Evolutionary conservation across 2,888 invertebrate genomes (phyloP), one percentile per base, ranked within the genome.

Genomic region (Noctua janthe): DNA sequence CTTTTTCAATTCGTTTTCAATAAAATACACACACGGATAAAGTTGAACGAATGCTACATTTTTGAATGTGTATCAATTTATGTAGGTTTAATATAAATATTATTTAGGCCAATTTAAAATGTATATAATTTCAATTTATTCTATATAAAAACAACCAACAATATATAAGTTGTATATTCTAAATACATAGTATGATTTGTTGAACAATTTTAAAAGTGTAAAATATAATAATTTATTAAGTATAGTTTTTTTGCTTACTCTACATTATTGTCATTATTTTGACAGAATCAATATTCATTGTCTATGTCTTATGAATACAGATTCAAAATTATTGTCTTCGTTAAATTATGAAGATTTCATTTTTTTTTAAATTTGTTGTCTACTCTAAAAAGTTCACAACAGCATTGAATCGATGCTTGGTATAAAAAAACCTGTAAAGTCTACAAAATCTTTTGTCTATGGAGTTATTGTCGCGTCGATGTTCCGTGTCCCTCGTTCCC

Each of bases 201-300:
- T 76, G 10, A 86, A 83, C n/a, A 77, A 79, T 87, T 81, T 74
- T 35, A 86, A 82, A 80, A 83, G 35, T 86, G 78, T 81, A 80
- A 71, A 79, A 74, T 80, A 81, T 71, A 67, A 66, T 70, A 51
- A 64, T 69, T 8, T 43, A 43, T 43, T 39, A 75, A 35, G 35
- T 72, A 73, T 78, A 66, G 29, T 74, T 29, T 78, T 81, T 88
- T 80, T 86, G 87, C 86, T 70, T 74, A 87, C 70, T 64, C 86
- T 89, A 87, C 79, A 75, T 83, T 87, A 85, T 77, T 85, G 87
- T 89, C 85, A 83, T 76, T 81, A 76, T 79, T 81, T 83, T 74
- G 83, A 85, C 82, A 76, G 83, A 81, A 69, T 82, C 82, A 80
- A 82, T 51, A 87, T 78, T 87, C 91, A 90, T 86, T 87, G 87